Percentiles rank a stretch among this genome's conserved stretches.
phyloP scores from a whole-genome alignment of 2,113 vertebrate species.

The Polyodon spathula region DNA sequence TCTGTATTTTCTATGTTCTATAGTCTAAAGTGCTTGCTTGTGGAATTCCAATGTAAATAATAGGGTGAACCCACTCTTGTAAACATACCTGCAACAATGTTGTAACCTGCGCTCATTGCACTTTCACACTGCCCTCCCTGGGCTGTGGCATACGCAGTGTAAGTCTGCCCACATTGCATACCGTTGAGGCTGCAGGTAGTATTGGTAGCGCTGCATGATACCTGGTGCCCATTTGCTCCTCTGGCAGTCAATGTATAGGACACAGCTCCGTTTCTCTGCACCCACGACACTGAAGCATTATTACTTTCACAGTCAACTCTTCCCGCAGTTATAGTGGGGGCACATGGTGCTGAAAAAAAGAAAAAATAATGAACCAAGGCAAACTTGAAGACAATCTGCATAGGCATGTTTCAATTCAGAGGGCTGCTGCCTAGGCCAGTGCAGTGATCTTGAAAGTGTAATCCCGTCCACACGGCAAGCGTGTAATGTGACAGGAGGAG shows the following conservation, averaged over 20 bases:
- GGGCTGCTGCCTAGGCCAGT: no score
- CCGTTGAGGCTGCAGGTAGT: slow-evolving; percentile 38
- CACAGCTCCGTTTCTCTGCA: slow-evolving; percentile 30
- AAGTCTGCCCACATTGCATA: slow-evolving; percentile 44
- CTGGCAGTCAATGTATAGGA: slow-evolving; percentile 33
- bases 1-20: no score
- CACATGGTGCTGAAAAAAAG: slow-evolving; percentile 45
- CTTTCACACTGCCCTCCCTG: slow-evolving; percentile 44
- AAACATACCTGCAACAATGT: slow-evolving; percentile 40
- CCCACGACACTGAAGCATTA: slow-evolving; percentile 41
- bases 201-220: slow-evolving; percentile 29
- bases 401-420: not conserved
- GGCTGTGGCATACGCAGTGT: slow-evolving; percentile 35
- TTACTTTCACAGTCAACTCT: slow-evolving; percentile 31
- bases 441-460: slow-evolving; percentile 28
- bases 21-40: no score
- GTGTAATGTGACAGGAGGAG: slow-evolving; percentile 26
- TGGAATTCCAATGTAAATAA: no score
- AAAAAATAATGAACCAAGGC: slow-evolving; percentile 3
- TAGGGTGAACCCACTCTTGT: no score
- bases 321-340: slow-evolving; percentile 34
- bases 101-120: slow-evolving; percentile 26
- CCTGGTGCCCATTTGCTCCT: slow-evolving; percentile 26
- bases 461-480: slow-evolving; percentile 39
- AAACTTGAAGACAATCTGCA: not conserved